These are phyloP conservation scores for Sebastes fasciatus DNA, from an alignment of 2,113 vertebrate species.

Conservation along the genomic window DNA sequence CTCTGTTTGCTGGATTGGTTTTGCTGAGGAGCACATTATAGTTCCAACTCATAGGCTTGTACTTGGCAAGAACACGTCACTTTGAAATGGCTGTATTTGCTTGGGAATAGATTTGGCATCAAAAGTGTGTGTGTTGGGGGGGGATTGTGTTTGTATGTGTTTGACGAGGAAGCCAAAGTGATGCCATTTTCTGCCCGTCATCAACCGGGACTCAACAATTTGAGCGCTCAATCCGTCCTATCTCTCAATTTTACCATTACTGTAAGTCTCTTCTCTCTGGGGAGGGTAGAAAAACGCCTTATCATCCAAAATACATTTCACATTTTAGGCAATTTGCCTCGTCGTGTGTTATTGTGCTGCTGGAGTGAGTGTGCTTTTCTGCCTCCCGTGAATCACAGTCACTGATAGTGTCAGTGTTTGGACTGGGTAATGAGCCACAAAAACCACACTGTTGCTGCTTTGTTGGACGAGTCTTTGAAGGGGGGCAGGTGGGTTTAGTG, in stretches of 20 bases:
- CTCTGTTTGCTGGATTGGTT: conserved; percentile 21
- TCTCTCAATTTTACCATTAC: conserved; percentile 72
- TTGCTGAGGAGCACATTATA: conserved; percentile 13
- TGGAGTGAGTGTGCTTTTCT: conserved; percentile 32
- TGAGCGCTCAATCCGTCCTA: conserved; percentile 61
- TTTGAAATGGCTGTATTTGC: conserved; percentile 69
- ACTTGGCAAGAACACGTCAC: conserved; percentile 59
- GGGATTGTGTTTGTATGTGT: conserved; percentile 58
- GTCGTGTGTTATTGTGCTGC: conserved; percentile 59
- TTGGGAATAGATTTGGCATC: conserved; percentile 68
- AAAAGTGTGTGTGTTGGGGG: conserved; percentile 5
- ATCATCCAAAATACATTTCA: conserved; percentile 70
- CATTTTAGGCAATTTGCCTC: conserved; percentile 63
- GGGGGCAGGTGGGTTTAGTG: conserved; percentile 20
- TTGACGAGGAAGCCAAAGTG: conserved; percentile 71
- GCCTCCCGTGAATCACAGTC: conserved; percentile 38
- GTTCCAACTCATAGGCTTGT: conserved; percentile 43
- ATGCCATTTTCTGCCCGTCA: conserved; percentile 72
- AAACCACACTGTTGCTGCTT: conserved; percentile 21
- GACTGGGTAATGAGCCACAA: conserved; percentile 44
- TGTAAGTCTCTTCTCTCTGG: conserved; percentile 53
- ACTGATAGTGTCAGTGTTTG: conserved; percentile 42
- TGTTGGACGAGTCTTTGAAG: conserved; percentile 28
- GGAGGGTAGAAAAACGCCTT: conserved; percentile 53
- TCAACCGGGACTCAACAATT: conserved; percentile 73